phyloP scores from a whole-genome alignment of 2,888 invertebrate genomes.

The Pseudococcus viburni region DNA sequence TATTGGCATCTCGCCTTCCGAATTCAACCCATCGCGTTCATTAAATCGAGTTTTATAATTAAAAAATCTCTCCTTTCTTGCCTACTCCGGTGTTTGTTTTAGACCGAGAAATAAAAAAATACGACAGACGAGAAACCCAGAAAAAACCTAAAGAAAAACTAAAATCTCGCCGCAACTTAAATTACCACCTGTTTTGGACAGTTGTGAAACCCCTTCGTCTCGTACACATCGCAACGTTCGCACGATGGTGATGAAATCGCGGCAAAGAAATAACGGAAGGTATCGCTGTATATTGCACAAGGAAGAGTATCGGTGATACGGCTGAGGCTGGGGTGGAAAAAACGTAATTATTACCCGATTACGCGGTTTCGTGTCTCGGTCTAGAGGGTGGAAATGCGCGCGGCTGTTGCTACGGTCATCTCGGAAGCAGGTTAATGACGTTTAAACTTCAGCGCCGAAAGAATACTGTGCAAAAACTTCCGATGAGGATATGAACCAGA shows the following conservation, averaged over 20 bases:
- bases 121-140: not conserved
- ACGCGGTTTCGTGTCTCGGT: constrained; percentile 25
- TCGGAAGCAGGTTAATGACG: constrained; percentile 14
- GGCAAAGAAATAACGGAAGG: not conserved
- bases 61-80: not conserved
- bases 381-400: not conserved
- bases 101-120: not conserved
- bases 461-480: not conserved
- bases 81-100: not conserved
- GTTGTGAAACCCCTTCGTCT: constrained; percentile 15
- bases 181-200: constrained; percentile 48
- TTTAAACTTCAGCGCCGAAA: not conserved
- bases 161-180: constrained; percentile 18
- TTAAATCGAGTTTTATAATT: too few relatives aligned
- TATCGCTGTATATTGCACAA: not conserved
- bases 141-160: not conserved
- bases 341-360: constrained; percentile 26
- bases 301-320: not conserved
- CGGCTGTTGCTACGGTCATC: not conserved
- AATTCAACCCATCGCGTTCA: too few relatives aligned
- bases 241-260: not conserved
- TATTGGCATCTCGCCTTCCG: too few relatives aligned
- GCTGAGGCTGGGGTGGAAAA: not conserved
- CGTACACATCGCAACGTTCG: too few relatives aligned
- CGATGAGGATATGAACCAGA: not conserved